Conservation (phyloP, 2,888 invertebrate species). For the Didymodactylos carnosus region DNA sequence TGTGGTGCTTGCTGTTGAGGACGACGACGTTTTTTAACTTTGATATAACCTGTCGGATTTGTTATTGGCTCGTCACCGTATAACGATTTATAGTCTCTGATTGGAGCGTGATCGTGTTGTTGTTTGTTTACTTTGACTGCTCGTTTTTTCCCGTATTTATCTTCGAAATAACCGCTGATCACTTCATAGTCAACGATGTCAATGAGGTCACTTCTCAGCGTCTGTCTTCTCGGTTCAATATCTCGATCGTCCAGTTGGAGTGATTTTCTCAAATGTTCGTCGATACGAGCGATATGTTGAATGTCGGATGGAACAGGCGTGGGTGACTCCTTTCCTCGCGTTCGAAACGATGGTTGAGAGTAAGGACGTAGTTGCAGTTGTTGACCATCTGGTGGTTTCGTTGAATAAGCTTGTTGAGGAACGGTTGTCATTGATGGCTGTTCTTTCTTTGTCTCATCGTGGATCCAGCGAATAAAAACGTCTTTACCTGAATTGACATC, state of each 20-base stretch:
- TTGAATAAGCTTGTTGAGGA: neutral
- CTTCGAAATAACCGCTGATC: neutral
- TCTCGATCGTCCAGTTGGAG: neutral
- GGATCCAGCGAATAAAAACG: slow-evolving; percentile 9
- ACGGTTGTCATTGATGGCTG: neutral
- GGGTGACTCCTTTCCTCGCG: too few species aligned
- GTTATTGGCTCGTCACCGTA: too few species aligned
- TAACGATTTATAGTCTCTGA: too few species aligned
- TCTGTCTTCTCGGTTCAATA: neutral
- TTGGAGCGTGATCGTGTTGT: too few species aligned
- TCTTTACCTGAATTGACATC: slow-evolving; percentile 11
- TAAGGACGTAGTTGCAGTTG: too few species aligned
- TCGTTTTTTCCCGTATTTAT: neutral
- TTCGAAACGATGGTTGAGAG: too few species aligned
- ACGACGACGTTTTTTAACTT: too few species aligned
- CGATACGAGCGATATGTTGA: neutral
- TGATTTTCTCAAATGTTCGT: neutral
- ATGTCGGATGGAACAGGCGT: neutral
- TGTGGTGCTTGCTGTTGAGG: too few species aligned
- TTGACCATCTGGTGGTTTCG: neutral
- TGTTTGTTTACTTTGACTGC: too few species aligned
- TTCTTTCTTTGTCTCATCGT: neutral
- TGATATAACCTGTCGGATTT: too few species aligned
- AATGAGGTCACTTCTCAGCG: neutral
- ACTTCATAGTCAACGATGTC: neutral